phyloP scores from a whole-genome alignment of 1,140 invertebrate genomes.

The Scaptomyza montana region DNA sequence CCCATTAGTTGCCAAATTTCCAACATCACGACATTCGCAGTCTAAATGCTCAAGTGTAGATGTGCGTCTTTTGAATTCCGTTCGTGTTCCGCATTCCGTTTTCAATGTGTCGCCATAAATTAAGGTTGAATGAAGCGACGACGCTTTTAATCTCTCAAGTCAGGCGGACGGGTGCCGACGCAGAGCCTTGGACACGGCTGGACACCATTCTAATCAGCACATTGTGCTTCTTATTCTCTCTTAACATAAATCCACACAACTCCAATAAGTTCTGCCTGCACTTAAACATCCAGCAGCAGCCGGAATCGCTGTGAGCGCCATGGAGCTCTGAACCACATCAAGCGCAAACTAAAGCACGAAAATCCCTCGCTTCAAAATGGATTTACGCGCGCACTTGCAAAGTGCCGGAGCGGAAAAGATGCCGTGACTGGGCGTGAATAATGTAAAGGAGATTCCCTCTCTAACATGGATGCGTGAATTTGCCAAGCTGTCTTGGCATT shows the following conservation, averaged over 20 bases:
- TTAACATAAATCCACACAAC: constrained; percentile 63
- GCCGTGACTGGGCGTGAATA: constrained; percentile 32
- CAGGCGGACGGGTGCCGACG: background rate
- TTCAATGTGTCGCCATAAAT: constrained; percentile 51
- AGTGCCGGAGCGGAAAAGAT: constrained; percentile 47
- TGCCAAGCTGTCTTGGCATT: constrained; percentile 68
- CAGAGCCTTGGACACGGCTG: background rate
- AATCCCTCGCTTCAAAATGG: constrained; percentile 58
- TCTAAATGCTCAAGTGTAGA: constrained; percentile 29
- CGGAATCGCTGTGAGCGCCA: constrained; percentile 42
- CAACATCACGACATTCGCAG: constrained; percentile 3
- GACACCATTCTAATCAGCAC: constrained; percentile 51
- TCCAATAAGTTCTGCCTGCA: constrained; percentile 56
- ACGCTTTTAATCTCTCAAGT: constrained; percentile 62
- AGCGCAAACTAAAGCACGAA: constrained; percentile 60
- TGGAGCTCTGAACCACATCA: constrained; percentile 41
- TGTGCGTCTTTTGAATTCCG: constrained; percentile 4
- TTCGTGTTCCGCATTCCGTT: constrained; percentile 1
- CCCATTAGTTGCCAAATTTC: constrained; percentile 34
- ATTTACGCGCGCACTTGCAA: constrained; percentile 49
- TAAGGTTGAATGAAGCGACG: constrained; percentile 49
- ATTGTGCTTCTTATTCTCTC: constrained; percentile 31
- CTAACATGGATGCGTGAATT: constrained; percentile 54
- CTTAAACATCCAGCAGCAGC: constrained; percentile 18
- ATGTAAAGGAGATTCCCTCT: background rate